Percentiles rank a stretch among this genome's conserved stretches.
Conservation (phyloP, 2,888 invertebrate genomes). For the Gymnoscelis rufifasciata region DNA sequence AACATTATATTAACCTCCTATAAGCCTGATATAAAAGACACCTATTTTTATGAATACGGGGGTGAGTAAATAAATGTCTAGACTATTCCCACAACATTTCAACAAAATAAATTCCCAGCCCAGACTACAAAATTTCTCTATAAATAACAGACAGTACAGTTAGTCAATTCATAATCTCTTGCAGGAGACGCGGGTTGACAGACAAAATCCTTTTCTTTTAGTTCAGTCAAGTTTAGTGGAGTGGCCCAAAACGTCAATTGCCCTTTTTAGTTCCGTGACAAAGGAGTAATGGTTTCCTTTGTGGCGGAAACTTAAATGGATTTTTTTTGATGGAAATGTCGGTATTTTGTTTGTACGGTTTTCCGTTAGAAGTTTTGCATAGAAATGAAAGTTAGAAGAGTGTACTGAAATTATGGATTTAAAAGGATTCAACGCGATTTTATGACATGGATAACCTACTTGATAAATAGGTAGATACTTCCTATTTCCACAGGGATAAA, state of each 20-base stretch:
- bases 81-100: no score
- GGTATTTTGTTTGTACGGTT: neutral
- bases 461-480: no score
- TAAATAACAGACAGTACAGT: conserved; percentile 11
- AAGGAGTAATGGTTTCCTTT: conserved; percentile 1
- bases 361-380: neutral
- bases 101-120: no score
- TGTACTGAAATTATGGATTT: no score
- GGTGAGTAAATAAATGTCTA: no score
- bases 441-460: no score
- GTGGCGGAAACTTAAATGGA: conserved; percentile 1
- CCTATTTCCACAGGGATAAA: no score
- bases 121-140: neutral
- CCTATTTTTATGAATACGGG: no score
- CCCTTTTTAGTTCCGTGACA: conserved; percentile 12
- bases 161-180: conserved; percentile 10
- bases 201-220: conserved; percentile 6
- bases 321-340: neutral
- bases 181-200: conserved; percentile 16
- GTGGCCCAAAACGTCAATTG: conserved; percentile 15
- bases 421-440: no score
- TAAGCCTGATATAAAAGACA: no score
- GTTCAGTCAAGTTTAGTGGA: conserved; percentile 12
- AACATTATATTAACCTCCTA: no score
- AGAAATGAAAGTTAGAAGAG: neutral